phyloP scores from a whole-genome alignment of 92 coral and sea anemone species.

The Paragorgia papillata region DNA sequence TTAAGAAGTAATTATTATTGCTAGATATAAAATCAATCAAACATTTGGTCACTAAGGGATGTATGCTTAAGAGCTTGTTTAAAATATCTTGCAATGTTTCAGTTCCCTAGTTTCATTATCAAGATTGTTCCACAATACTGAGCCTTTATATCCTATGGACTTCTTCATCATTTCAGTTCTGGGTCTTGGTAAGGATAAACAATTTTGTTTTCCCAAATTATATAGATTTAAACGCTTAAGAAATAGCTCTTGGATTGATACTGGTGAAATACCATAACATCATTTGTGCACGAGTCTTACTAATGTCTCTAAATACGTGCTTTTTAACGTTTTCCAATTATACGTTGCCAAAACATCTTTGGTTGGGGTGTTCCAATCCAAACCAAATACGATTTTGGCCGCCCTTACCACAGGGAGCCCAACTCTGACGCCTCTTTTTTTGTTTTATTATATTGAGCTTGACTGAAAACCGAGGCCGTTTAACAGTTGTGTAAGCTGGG shows the following conservation, averaged over 20 bases:
- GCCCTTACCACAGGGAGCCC: no score
- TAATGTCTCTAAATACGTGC: background rate
- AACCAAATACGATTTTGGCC: background rate
- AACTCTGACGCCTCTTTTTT: no score
- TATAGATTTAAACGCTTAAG: background rate
- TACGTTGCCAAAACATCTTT: background rate
- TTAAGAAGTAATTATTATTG: no score
- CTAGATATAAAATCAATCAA: background rate
- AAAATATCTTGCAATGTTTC: constrained; percentile 1
- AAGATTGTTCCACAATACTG: constrained; percentile 26
- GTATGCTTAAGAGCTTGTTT: background rate
- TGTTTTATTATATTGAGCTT: no score
- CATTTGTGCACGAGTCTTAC: background rate
- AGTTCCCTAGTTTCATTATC: constrained; percentile 9
- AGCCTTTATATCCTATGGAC: constrained; percentile 15
- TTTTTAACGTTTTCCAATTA: constrained; percentile 20
- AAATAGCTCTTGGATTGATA: no score
- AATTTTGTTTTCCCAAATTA: background rate
- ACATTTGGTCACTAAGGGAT: constrained; percentile 13
- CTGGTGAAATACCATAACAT: no score
- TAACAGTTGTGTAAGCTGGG: no score
- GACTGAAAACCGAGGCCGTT: no score
- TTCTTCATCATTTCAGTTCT: constrained; percentile 28
- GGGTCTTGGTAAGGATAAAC: constrained; percentile 23
- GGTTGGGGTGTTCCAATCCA: constrained; percentile 18